Evolutionary conservation across 2,113 vertebrate genomes (phyloP), one percentile per base, ranked within the genome.

Genomic region (Thymallus thymallus): DNA sequence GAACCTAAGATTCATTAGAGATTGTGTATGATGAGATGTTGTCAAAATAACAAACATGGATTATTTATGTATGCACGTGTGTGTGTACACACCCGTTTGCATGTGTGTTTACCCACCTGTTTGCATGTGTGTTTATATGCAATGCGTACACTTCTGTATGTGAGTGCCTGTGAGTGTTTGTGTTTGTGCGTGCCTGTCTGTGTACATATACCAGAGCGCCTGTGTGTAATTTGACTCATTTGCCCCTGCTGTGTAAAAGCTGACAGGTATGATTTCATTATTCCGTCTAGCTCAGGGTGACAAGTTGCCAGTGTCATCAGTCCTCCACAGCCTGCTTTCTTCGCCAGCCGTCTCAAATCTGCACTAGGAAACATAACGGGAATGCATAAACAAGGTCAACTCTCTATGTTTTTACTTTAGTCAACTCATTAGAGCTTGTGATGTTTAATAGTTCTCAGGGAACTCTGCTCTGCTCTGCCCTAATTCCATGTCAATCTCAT

Each of bases 191-290:
- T 35, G 35, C 35, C 35, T 35, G 35, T 35, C 35, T 35, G 35
- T 35, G 35, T 35, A 35, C 35, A 1, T 7, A 35, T 35, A 7
- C 35, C 35, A 35, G 63, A 23, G 35, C n/a, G 20, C 58, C 55
- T 73, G 48, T 65, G 58, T 29, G 3, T 64, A 60, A 18, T 18
- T n/a, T 76, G 78, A 85, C 67, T 76, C 76, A 76, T 76, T 71
- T 75, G 69, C 69, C 69, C 62, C 73, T 16, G 35, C 72, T 62
- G 74, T 77, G 76, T 74, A 61, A 48, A 48, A 65, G 73, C 71
- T 76, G 71, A 84, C 76, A 80, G 77, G 56, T 77, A 73, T 80
- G 77, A 84, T 80, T 80, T 80, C 79, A 83, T 87, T 82, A 80
- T 68, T 46, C 20, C 29, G 41, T 48, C 56, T 14, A 26, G 45